phyloP scores from a whole-genome alignment of 2,888 invertebrate species.

The Neoascia interrupta region DNA sequence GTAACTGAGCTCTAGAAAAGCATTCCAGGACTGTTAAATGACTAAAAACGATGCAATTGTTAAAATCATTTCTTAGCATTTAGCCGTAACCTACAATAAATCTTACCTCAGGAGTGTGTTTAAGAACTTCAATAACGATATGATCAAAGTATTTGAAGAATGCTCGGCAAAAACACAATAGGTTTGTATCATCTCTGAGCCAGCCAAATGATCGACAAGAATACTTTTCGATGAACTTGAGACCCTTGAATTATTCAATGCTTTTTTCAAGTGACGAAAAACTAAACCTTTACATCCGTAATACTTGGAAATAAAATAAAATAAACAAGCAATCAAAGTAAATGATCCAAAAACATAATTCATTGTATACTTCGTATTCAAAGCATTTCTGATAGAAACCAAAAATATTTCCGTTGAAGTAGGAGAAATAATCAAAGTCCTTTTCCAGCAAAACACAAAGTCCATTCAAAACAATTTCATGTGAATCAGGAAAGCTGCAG shows the following conservation, averaged over 20 bases:
- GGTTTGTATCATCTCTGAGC: constrained; percentile 25
- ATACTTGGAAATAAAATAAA: constrained; percentile 5
- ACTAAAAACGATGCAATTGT: too few relatives aligned
- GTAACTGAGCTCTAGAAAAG: constrained; percentile 28
- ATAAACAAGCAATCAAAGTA: background rate
- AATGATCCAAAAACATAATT: background rate
- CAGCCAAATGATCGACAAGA: constrained; percentile 26
- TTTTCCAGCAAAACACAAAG: constrained; percentile 18
- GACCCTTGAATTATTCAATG: constrained; percentile 15
- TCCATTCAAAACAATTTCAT: constrained; percentile 23
- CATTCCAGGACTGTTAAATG: constrained; percentile 36
- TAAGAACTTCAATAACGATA: constrained; percentile 26
- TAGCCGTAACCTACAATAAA: too few relatives aligned
- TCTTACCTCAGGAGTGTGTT: constrained; percentile 38
- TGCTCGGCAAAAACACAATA: constrained; percentile 32
- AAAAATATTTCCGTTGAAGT: constrained; percentile 26
- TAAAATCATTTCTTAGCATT: too few relatives aligned
- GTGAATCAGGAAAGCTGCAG: constrained; percentile 29
- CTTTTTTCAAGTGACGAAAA: constrained; percentile 16
- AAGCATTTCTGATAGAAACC: constrained; percentile 28
- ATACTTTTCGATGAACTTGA: background rate
- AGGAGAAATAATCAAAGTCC: constrained; percentile 32
- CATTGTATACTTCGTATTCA: constrained; percentile 37
- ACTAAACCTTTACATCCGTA: background rate
- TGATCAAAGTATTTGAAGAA: background rate